Conservation (phyloP, 2,888 invertebrate species). For the Oligia strigilis region DNA sequence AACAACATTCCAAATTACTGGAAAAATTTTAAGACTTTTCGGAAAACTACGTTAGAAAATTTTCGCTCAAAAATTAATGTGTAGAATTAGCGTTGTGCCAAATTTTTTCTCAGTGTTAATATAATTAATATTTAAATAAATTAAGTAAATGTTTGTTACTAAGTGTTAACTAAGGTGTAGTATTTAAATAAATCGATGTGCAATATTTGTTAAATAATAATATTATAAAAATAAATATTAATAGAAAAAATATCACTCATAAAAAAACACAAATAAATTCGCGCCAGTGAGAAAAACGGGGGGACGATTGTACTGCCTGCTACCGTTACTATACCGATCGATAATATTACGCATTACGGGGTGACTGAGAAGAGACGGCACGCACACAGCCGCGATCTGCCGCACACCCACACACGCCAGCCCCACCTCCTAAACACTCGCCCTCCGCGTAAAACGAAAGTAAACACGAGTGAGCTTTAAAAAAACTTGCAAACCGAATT, state of each 20-base stretch:
- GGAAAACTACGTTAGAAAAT: conserved; percentile 57
- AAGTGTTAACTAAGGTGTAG: conserved; percentile 49
- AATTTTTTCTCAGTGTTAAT: conserved; percentile 66
- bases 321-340: conserved; percentile 89
- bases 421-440: conserved; percentile 73
- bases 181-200: conserved; percentile 53
- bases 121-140: conserved; percentile 54
- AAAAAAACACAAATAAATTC: conserved; percentile 79
- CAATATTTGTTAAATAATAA: conserved; percentile 48
- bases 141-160: conserved; percentile 56
- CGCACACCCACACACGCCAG: conserved; percentile 75
- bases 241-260: conserved; percentile 63
- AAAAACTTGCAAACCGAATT: conserved; percentile 87
- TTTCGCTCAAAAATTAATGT: conserved; percentile 71
- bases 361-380: conserved; percentile 77
- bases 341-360: conserved; percentile 90
- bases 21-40: conserved; percentile 52
- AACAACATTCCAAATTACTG: conserved; percentile 66
- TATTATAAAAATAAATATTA: conserved; percentile 47
- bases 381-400: conserved; percentile 76
- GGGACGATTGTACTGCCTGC: conserved; percentile 75
- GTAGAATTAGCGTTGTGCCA: conserved; percentile 72
- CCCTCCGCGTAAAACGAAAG: conserved; percentile 81
- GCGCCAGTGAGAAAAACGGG: conserved; percentile 81
- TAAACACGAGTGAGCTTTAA: conserved; percentile 86